These are phyloP conservation scores for Schrankia costaestrigalis DNA, from an alignment of 2,888 invertebrate genomes.

Conservation along the genomic window DNA sequence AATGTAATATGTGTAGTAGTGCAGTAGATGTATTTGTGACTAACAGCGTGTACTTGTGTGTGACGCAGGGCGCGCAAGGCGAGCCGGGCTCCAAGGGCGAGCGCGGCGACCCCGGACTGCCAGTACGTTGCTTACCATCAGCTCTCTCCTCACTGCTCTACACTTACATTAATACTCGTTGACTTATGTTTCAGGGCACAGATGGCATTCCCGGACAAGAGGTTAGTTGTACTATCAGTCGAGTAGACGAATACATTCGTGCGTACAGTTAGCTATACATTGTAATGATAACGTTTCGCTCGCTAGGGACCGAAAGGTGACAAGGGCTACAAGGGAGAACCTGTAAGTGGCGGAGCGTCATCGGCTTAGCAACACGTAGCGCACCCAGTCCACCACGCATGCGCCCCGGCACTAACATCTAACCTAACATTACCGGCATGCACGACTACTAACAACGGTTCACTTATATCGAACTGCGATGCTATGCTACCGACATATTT, in stretches of 20 bases:
- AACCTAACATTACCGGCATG: conserved; percentile 31
- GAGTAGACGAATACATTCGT: conserved; percentile 1
- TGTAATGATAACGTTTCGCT: conserved; percentile 44
- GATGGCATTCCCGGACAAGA: conserved; percentile 96
- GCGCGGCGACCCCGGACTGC: conserved; percentile 95
- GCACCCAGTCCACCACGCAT: conserved; percentile 11
- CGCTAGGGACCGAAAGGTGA: conserved; percentile 92
- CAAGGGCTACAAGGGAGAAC: conserved; percentile 91
- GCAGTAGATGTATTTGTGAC: neutral
- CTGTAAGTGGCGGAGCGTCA: conserved; percentile 85
- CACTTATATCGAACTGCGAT: neutral
- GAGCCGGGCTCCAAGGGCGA: conserved; percentile 96
- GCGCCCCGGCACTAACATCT: too few relatives aligned
- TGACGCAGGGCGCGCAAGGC: conserved; percentile 91
- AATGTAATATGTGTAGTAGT: neutral
- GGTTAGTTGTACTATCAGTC: conserved; percentile 73
- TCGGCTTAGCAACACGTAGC: too few relatives aligned
- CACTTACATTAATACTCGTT: conserved; percentile 14
- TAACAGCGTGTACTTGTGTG: conserved; percentile 5
- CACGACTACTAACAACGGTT: conserved; percentile 22
- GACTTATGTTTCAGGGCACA: conserved; percentile 86
- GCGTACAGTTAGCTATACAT: neutral
- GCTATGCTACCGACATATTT: conserved; percentile 12
- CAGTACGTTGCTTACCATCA: conserved; percentile 83
- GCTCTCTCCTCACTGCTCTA: neutral